Conservation (phyloP, 2,113 vertebrate species). For the Cochlearius cochlearius region DNA sequence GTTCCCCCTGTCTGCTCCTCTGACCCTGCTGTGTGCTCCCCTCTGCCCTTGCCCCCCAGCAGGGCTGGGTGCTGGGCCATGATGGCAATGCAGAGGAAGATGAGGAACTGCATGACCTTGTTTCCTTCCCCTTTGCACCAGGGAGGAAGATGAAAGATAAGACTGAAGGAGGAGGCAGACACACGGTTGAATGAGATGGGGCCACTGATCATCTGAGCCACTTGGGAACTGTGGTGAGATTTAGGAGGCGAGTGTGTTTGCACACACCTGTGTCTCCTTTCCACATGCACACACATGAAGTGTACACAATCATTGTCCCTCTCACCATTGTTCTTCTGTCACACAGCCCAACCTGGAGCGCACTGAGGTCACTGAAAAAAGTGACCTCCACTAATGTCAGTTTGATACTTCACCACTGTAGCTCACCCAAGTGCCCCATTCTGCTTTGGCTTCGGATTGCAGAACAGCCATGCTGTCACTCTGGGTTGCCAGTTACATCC, state of each 20-base stretch:
- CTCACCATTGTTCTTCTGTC: neutral
- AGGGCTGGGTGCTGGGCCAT: neutral
- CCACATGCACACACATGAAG: rapidly evolving
- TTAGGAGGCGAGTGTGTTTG: neutral
- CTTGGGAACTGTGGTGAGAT: neutral
- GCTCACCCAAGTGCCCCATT: neutral
- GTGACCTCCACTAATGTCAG: neutral
- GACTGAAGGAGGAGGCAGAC: neutral
- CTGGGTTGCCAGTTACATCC: neutral
- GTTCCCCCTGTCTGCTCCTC: neutral
- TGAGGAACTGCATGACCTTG: rapidly evolving
- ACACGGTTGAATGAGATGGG: neutral
- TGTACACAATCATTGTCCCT: neutral
- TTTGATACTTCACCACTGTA: neutral
- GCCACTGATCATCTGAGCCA: rapidly evolving
- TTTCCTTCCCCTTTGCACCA: neutral
- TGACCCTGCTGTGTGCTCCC: neutral
- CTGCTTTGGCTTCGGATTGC: neutral
- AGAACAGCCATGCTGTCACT: neutral
- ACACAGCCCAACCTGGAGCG: neutral
- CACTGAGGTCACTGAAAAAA: neutral
- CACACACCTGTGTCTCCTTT: neutral
- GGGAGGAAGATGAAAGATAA: neutral
- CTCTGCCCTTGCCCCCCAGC: neutral
- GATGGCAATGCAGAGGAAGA: neutral